Conservation (phyloP, 2,113 vertebrate species). For the Polypterus bichir region DNA sequence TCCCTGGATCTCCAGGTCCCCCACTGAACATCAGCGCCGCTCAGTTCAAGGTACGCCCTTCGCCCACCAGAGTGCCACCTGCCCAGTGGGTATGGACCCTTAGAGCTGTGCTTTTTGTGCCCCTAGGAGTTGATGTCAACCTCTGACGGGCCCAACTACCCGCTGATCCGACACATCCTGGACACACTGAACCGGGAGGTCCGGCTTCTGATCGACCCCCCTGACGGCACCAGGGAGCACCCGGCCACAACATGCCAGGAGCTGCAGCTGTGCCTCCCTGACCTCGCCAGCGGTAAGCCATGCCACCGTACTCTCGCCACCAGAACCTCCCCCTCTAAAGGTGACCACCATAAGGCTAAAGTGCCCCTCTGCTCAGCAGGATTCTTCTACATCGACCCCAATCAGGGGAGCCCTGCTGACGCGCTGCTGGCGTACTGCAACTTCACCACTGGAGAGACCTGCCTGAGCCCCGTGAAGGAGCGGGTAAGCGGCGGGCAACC, state of each 20-base stretch:
- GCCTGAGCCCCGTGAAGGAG: slow-evolving; percentile 49
- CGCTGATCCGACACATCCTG: slow-evolving; percentile 49
- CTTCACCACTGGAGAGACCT: slow-evolving; percentile 64
- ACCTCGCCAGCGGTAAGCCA: slow-evolving; percentile 51
- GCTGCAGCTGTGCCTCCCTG: slow-evolving; percentile 64
- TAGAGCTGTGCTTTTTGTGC: no score
- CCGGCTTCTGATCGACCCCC: slow-evolving; percentile 48
- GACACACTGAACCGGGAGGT: slow-evolving; percentile 55
- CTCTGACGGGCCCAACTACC: slow-evolving; percentile 52
- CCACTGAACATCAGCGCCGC: slow-evolving; percentile 41
- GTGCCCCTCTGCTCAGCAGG: slow-evolving; percentile 39
- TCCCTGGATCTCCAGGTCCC: slow-evolving; percentile 51
- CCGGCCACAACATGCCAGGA: slow-evolving; percentile 73
- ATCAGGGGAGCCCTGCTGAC: slow-evolving; percentile 69
- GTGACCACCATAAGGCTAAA: no score
- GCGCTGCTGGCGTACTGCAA: slow-evolving; percentile 69
- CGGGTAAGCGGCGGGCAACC: slow-evolving; percentile 42
- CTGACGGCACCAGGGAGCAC: slow-evolving; percentile 59
- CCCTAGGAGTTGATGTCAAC: slow-evolving; percentile 52
- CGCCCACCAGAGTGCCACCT: no score
- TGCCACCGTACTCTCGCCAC: no score
- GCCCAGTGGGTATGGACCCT: no score
- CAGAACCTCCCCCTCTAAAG: not conserved
- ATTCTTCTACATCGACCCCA: slow-evolving; percentile 80
- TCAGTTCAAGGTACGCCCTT: slow-evolving; percentile 49